Evolutionary conservation across 1,140 invertebrate species (phyloP).

Genomic region (Apis dorsata): DNA sequence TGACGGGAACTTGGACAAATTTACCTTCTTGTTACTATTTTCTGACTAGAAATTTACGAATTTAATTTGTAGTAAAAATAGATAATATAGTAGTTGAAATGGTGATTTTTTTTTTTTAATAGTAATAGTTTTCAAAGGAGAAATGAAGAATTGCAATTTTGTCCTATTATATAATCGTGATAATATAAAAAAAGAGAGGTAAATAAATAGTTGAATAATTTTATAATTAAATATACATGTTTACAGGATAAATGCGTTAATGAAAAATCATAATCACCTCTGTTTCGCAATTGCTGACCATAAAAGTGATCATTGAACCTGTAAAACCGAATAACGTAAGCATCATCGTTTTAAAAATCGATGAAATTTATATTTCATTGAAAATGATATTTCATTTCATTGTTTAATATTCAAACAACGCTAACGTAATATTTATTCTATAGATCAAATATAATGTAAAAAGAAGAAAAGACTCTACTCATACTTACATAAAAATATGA

Average conservation of each 20-base stretch:
- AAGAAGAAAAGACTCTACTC: not conserved
- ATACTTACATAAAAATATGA: conserved; percentile 74
- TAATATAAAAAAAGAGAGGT: not conserved
- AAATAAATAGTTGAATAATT: not conserved
- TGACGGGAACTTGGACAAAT: conserved; percentile 73
- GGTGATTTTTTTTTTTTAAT: not conserved
- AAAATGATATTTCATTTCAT: not conserved
- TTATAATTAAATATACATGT: too few species aligned
- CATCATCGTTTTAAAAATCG: not conserved
- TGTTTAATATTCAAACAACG: not conserved
- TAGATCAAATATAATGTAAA: not conserved
- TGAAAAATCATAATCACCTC: conserved; percentile 61
- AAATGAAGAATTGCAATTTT: not conserved
- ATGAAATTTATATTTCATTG: not conserved
- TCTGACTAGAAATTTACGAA: conserved; percentile 35
- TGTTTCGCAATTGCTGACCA: conserved; percentile 68
- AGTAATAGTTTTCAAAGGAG: not conserved
- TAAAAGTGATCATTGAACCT: conserved; percentile 70
- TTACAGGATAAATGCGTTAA: not conserved
- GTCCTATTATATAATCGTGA: too few species aligned
- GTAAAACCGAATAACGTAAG: conserved; percentile 48
- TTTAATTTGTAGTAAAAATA: not conserved
- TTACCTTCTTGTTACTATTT: conserved; percentile 56
- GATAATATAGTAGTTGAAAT: not conserved
- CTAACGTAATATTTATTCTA: not conserved